Evolutionary conservation across 2,888 invertebrate genomes (phyloP), one percentile per base, ranked within the genome.

Genomic region (Troides helena): DNA sequence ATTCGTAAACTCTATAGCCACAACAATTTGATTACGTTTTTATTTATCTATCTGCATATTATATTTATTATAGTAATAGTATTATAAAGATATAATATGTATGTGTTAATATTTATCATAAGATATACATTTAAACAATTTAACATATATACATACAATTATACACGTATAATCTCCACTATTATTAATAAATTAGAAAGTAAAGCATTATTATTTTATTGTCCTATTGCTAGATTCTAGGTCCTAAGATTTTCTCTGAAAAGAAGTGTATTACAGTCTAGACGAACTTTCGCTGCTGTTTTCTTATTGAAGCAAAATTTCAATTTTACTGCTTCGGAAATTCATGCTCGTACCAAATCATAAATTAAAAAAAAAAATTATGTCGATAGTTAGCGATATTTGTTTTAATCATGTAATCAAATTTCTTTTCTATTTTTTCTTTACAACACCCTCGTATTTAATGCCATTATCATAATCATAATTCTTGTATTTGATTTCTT

Each of bases 401-500:
- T 53, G 1, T 53, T 53, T 56, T 17, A 63, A 60, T 36, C 50
- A 53, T 59, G 39, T 7, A 46, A 57, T 57, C 59, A 68, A 50
- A 53, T 53, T 3, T 53, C 50, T 61, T 43, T 58, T 23, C 18
- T 56, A 0, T 50, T 62, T n/a, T 53, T 10, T 17, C 36, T 21
- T 58, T 65, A 21, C 50, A 36, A 65, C 85, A 83, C 78, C 86
- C 75, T 87, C 78, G 86, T 90, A 90, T 88, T 86, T 88, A 85
- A 81, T 81, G 79, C 87, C 80, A 77, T 79, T 78, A 80, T 79
- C 83, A 83, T 79, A 74, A 77, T 81, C 82, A 82, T 83, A 82
- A 90, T 89, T 89, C 87, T 90, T 89, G 85, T 88, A 88, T 90
- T 89, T 90, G 84, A 88, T 91, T 92, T 90, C 91, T 92, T 91